Conservation (phyloP, 2,113 vertebrate species). For the Cyprinus carpio region DNA sequence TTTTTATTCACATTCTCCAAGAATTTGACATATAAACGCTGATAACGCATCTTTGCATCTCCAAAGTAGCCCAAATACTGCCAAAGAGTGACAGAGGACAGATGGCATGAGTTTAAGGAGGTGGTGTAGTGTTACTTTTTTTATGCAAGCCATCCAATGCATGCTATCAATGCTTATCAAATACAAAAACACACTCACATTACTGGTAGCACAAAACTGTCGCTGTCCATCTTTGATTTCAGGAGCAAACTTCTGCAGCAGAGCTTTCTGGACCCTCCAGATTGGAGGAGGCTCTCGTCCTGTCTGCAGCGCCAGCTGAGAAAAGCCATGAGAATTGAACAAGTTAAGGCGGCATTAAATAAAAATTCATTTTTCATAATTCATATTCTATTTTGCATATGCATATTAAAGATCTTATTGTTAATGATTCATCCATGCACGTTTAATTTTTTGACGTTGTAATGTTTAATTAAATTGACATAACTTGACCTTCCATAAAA, state of each 20-base stretch:
- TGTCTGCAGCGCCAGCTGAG: slow-evolving; percentile 85
- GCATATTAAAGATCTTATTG: background rate
- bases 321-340: background rate
- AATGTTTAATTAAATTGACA: background rate
- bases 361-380: background rate
- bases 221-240: slow-evolving; percentile 94
- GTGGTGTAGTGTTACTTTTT: background rate
- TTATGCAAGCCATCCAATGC: background rate
- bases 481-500: background rate
- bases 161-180: background rate
- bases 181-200: slow-evolving; percentile 76
- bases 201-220: slow-evolving; percentile 92
- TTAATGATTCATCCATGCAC: background rate
- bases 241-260: slow-evolving; percentile 92
- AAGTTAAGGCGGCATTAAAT: background rate
- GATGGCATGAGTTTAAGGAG: background rate
- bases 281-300: slow-evolving; percentile 90
- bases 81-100: slow-evolving; percentile 21
- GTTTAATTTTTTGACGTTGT: background rate
- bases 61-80: slow-evolving; percentile 93
- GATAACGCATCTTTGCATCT: slow-evolving; percentile 89
- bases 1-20: slow-evolving; percentile 94
- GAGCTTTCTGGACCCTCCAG: slow-evolving; percentile 92
- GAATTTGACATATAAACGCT: slow-evolving; percentile 92
- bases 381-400: background rate